Evolutionary conservation across 1,140 invertebrate genomes (phyloP).

Genomic region (Drosophila tani): DNA sequence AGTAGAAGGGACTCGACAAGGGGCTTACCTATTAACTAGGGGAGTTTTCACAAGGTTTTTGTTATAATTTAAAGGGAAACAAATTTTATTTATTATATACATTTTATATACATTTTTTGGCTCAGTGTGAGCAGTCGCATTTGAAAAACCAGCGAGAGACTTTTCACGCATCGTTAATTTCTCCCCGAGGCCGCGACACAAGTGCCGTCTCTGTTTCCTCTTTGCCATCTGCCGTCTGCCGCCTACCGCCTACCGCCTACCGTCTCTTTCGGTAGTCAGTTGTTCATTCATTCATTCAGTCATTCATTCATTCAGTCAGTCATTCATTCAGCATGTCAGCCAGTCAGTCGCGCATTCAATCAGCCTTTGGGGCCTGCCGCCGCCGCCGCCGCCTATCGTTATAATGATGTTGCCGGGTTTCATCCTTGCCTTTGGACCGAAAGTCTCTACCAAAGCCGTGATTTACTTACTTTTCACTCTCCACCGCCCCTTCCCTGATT

Average conservation of each 20-base stretch:
- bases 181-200: slow-evolving; percentile 62
- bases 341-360: slow-evolving; percentile 50
- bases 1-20: slow-evolving; percentile 1
- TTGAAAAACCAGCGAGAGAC: slow-evolving; percentile 65
- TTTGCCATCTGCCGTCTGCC: slow-evolving; percentile 9
- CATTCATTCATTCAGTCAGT: slow-evolving; percentile 15
- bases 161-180: slow-evolving; percentile 84
- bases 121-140: slow-evolving; percentile 25
- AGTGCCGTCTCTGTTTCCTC: slow-evolving; percentile 22
- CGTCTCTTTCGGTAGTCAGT: slow-evolving; percentile 10
- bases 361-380: slow-evolving; percentile 4
- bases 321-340: slow-evolving; percentile 12
- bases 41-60: background rate
- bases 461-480: slow-evolving; percentile 72
- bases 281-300: slow-evolving; percentile 44
- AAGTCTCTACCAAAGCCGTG: slow-evolving; percentile 37
- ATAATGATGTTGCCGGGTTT: slow-evolving; percentile 72
- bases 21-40: slow-evolving; percentile 1
- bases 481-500: background rate
- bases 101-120: background rate
- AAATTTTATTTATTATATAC: no score
- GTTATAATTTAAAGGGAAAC: no score
- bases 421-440: slow-evolving; percentile 50
- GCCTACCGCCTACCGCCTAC: slow-evolving; percentile 1
- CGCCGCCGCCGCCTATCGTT: slow-evolving; percentile 42